Conservation (phyloP, 2,113 vertebrate species). For the Vulpes lagopus region DNA sequence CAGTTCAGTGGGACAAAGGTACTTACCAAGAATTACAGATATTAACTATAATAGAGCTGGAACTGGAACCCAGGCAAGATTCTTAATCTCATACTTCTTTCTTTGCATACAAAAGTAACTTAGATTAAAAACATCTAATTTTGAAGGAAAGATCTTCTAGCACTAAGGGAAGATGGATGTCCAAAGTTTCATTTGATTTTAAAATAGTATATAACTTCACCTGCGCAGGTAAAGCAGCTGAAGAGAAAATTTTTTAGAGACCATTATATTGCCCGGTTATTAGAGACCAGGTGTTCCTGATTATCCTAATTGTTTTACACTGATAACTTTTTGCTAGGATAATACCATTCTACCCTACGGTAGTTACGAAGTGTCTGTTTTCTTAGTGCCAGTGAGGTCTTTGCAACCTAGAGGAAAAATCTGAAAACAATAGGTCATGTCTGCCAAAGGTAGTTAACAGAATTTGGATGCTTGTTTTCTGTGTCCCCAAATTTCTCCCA, state of each 20-base stretch:
- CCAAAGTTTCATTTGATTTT: background rate
- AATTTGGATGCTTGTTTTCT: background rate
- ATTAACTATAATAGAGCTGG: background rate
- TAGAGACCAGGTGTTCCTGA: background rate
- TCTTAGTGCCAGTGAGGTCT: background rate
- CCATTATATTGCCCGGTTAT: background rate
- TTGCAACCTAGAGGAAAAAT: background rate
- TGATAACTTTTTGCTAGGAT: background rate
- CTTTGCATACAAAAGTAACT: background rate
- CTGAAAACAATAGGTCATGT: background rate
- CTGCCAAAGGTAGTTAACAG: background rate
- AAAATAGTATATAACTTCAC: background rate
- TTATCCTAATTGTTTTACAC: background rate
- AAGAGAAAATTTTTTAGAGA: background rate
- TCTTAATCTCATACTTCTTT: background rate
- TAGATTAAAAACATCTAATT: background rate
- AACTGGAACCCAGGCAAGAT: background rate
- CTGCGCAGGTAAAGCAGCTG: background rate
- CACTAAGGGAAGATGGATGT: background rate
- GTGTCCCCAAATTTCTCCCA: background rate
- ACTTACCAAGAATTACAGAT: background rate
- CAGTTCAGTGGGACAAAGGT: background rate
- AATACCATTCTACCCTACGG: background rate
- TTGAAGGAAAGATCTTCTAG: background rate
- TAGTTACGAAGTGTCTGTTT: background rate